Evolutionary conservation across 2,797 vertebrate species (phyloP), one percentile per base, ranked within the genome.

Genomic region (Brotula barbata): DNA sequence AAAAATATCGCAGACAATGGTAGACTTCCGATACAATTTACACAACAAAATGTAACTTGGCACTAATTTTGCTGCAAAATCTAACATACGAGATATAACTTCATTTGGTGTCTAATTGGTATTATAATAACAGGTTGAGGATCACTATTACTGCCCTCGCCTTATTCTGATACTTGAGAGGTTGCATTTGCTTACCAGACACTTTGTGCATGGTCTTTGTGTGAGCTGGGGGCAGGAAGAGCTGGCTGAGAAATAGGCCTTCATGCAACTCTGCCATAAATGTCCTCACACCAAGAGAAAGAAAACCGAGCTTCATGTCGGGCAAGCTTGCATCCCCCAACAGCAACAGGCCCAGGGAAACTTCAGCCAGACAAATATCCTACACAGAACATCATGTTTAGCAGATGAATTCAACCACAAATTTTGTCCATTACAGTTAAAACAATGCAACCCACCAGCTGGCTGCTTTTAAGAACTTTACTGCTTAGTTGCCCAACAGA

Each of bases 401-500:
- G 22, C 22, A 51, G 0, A 58, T 17, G 37, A 3, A 28, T 40
- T 52, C 0, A 21, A 45, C 37, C 41, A 25, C 9, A 46, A 15
- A 6, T n/a, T 60, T 31, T 15, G 14, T 39, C 7, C 33, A 33
- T 37, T 42, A 6, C 1, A 44, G 21, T 19, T 8, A 47, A 44
- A 52, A 36, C 1, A 42, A 11, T n/a, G 22, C 2, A 56, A 66
- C 89, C 74, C 79, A 98, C 97, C 94, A 95, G 75, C 55, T 94
- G 92, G 83, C 95, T 96, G 89, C 95, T 98, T 88, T 95, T 94
- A 5, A 99, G 90, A 44, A 98, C 90, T 92, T 99, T 99, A 88
- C 96, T 98, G 87, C 93, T 98, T 41, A 98, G 85, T 80, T 97
- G 95, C 13, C 91, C 92, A 19, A 97, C 88, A 49, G 89, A 94